Conservation (phyloP, 2,113 vertebrate species). For the Anoura caudifer region DNA sequence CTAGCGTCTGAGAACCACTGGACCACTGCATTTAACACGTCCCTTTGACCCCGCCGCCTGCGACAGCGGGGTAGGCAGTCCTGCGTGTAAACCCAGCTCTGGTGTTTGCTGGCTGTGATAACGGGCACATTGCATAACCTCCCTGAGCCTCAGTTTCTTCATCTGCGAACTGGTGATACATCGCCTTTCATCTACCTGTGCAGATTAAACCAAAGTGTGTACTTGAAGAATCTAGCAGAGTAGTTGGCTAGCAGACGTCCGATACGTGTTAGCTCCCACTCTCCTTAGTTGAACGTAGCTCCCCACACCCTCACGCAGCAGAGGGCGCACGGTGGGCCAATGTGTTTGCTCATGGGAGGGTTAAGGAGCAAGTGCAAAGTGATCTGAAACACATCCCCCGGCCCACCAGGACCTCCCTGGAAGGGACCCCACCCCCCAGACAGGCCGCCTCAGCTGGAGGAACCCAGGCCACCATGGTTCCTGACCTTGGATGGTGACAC, state of each 20-base stretch:
- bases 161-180: not conserved
- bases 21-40: not conserved
- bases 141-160: not conserved
- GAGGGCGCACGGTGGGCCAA: not conserved
- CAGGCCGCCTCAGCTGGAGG: not conserved
- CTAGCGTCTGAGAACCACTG: not conserved
- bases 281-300: not conserved
- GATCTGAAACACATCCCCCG: not conserved
- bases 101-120: not conserved
- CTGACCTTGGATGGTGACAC: conserved; percentile 90
- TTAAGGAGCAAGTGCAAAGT: not conserved
- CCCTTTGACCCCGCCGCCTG: not conserved
- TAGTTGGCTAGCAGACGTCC: not conserved
- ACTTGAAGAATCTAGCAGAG: not conserved
- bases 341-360: not conserved
- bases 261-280: not conserved
- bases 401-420: not conserved
- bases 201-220: not conserved
- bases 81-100: not conserved
- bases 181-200: not conserved
- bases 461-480: not conserved
- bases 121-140: not conserved
- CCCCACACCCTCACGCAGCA: not conserved
- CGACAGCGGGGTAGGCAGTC: not conserved
- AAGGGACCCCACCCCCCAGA: not conserved